phyloP scores from a whole-genome alignment of 2,888 invertebrate species.

The Cephus nigrinus region DNA sequence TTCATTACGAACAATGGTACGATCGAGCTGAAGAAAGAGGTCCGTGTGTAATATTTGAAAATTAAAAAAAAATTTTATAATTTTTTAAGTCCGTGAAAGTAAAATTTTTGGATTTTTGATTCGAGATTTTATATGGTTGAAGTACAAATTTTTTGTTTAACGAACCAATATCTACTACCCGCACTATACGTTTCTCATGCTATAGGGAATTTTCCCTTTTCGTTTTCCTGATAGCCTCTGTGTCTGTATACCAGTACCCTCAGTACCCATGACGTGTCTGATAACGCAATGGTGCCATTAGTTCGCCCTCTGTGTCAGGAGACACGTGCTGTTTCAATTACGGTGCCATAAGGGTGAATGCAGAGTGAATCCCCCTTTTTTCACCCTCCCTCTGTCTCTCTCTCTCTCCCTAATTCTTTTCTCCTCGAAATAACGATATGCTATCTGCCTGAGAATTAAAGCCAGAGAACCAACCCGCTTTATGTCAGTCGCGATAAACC shows the following conservation, averaged over 20 bases:
- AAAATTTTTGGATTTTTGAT: background rate
- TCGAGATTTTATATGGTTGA: too few species aligned
- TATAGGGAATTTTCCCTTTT: background rate
- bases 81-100: background rate
- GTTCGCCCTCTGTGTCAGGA: conserved; percentile 40
- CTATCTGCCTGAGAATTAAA: background rate
- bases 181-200: background rate
- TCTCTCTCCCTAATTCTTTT: conserved; percentile 7
- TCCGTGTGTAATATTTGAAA: too few species aligned
- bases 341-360: conserved; percentile 30
- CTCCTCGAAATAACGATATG: conserved; percentile 23
- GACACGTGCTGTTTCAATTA: conserved; percentile 55
- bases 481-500: background rate
- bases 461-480: background rate
- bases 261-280: conserved; percentile 32
- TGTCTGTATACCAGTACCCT: background rate
- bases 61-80: background rate
- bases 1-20: background rate
- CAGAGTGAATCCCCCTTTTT: conserved; percentile 4
- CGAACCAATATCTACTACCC: conserved; percentile 3
- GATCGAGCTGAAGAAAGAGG: too few species aligned
- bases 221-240: conserved; percentile 5
- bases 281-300: conserved; percentile 48
- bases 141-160: background rate
- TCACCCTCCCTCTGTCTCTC: background rate